Evolutionary conservation across 2,888 invertebrate genomes (phyloP), one percentile per base, ranked within the genome.

Genomic region (Drosophila mimetica): DNA sequence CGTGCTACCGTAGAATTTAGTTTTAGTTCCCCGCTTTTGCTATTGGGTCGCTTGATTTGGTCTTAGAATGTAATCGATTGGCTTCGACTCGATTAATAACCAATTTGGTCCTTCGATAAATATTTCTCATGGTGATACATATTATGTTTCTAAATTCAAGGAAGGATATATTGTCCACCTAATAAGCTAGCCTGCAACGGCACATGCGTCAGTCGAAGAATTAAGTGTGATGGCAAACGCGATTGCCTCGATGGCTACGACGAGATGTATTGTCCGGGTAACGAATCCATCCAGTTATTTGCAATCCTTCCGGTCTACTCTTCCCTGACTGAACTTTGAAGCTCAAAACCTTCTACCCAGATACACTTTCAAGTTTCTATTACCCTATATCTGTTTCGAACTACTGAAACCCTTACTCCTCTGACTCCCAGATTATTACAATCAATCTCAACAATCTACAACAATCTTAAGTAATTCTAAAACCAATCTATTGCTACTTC

Each of bases 221-320:
- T 90, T 20, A 89, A 89, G 11, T 96, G 96, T 90, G 94, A 96
- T 90, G 92, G 92, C 25, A 90, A 92, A 42, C 58, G 81, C 2
- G 94, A 95, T 86, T 95, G 95, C 79, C 25, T 74, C 7, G 94
- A 94, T 86, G 90, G 89, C 51, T 93, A 93, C 72, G 95, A 95
- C 82, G 91, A 91, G 76, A 77, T 70, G 58, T 75, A 89, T 77
- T 92, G 92, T 80, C 76, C 78, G 81, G 90, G 90, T 90, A 89
- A 60, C 48, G 53, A 42, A 66, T 44, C 9, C 11, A 48, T 2
- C 2, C 11, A n/a, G 13, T 30, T 28, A n/a, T 20, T 11, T 4
- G 9, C 16, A 11, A 36, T 7, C 7, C 50, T 8, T 28, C 28
- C n/a, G 16, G n/a, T 25, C 18, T 22, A 3, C 16, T 16, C 9